Evolutionary conservation across 2,113 vertebrate genomes (phyloP), one percentile per base, ranked within the genome.

Genomic region (Phrynocephalus versicolor): DNA sequence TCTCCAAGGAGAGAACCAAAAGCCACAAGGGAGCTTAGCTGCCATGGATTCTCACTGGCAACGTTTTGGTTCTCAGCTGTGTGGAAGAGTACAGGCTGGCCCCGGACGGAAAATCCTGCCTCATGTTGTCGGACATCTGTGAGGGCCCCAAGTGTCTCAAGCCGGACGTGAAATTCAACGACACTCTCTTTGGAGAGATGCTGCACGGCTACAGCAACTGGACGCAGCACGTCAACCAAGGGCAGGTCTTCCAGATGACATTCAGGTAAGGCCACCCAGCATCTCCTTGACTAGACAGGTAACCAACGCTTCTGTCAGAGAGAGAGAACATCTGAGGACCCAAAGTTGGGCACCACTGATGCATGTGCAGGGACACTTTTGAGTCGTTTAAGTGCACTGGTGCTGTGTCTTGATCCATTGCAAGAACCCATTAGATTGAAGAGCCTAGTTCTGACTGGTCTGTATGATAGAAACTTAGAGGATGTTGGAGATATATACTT

Each of bases 211-310:
- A 98, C 87, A 98, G 98, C 97, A 99, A 99, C 95, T 97, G 97
- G 93, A 98, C 92, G 58, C 98, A 98, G 92, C 97, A 98, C 13
- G 97, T 98, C 93, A 98, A 98, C 95, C 97, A 98, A 93, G 98
- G 98, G 27, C 98, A 98, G 93, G 97, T 99, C 89, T 99, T 99
- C 96, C 98, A 99, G 94, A 99, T 99, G 98, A 99, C 97, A 25
- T 99, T 99, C 95, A 96, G 99, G 99, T 99, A 97, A 51, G 74
- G 90, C 45, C 51, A 15, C 51, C 3, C 30, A 10, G 45, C 45
- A 6, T 51, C 45, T 51, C 45, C 45, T 51, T 51, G 5, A 51
- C 45, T 51, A 5, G 5, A 51, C 45, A 51, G 45, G 45, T 51
- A 51, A 51, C 45, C 5, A 10, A 51, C 45, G 10, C 45, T 51